Percentiles rank a stretch among this genome's conserved stretches.
Evolutionary conservation across 2,113 vertebrate genomes (phyloP).

Genomic region (Crypturellus undulatus): DNA sequence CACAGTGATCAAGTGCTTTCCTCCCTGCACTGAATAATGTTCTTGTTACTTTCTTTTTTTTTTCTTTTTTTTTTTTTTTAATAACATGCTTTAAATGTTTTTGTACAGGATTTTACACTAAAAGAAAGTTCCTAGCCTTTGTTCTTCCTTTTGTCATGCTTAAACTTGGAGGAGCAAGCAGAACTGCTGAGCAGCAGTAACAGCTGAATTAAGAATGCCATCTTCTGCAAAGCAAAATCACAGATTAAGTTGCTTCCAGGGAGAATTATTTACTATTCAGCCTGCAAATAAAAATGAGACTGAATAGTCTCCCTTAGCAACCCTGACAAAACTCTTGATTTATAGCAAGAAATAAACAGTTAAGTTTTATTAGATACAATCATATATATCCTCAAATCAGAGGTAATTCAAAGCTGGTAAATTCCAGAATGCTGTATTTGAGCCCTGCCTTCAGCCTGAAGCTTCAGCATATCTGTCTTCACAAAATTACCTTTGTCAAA

Average conservation of each 20-base stretch:
- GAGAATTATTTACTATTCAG: constrained; percentile 49
- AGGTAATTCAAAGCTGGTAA: constrained; percentile 7
- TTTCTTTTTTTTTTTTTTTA: neutral
- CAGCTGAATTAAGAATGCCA: constrained; percentile 27
- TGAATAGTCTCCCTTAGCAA: constrained; percentile 53
- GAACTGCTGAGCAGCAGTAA: constrained; percentile 17
- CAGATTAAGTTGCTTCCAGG: constrained; percentile 39
- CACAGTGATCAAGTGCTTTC: neutral
- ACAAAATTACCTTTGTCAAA: neutral
- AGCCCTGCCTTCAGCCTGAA: neutral
- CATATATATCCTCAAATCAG: constrained; percentile 4
- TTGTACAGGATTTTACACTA: neutral
- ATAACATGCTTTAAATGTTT: neutral
- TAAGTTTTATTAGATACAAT: constrained; percentile 25
- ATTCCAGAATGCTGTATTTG: neutral
- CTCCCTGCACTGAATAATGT: neutral
- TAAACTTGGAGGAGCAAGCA: constrained; percentile 14
- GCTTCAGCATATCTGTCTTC: neutral
- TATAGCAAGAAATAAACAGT: constrained; percentile 24
- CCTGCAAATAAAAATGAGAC: constrained; percentile 32
- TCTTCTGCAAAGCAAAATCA: constrained; percentile 37
- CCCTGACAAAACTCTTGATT: constrained; percentile 43
- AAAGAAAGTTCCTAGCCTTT: neutral
- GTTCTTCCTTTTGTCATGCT: constrained; percentile 22
- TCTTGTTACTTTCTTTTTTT: neutral